Percentiles rank a stretch among this genome's conserved stretches.
phyloP scores from a whole-genome alignment of 1,140 invertebrate genomes.

The Sinonovacula constricta region DNA sequence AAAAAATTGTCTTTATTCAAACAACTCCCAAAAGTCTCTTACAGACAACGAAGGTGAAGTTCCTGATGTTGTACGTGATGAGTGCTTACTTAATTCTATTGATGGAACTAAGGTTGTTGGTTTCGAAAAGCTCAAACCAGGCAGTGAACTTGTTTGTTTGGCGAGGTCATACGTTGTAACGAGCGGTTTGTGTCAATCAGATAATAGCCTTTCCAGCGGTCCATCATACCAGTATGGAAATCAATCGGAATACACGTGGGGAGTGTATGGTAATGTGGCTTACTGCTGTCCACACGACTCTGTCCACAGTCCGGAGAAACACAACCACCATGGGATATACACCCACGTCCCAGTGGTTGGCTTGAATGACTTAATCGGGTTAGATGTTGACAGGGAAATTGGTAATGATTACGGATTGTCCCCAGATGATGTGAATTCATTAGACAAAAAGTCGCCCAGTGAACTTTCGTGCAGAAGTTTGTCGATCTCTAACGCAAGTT shows the following conservation, averaged over 20 bases:
- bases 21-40: too few species aligned
- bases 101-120: not conserved
- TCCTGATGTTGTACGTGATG: not conserved
- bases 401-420: not conserved
- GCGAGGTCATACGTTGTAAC: not conserved
- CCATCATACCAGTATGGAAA: constrained; percentile 44
- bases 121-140: not conserved
- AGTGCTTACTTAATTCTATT: not conserved
- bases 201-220: constrained; percentile 38
- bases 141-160: not conserved
- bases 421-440: not conserved
- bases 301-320: not conserved
- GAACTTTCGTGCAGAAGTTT: not conserved
- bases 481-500: not conserved
- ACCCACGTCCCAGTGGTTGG: not conserved
- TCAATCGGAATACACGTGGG: constrained; percentile 18
- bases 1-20: too few species aligned
- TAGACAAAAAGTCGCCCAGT: not conserved
- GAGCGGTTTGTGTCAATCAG: constrained; percentile 39
- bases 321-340: not conserved
- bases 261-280: constrained; percentile 8
- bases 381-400: not conserved
- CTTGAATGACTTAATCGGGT: too few species aligned
- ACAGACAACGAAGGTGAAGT: not conserved
- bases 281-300: constrained; percentile 11